Conservation (phyloP, 30 jellyfish, hydroid and myxozoan species). For the Chrysaora quinquecirrha region DNA sequence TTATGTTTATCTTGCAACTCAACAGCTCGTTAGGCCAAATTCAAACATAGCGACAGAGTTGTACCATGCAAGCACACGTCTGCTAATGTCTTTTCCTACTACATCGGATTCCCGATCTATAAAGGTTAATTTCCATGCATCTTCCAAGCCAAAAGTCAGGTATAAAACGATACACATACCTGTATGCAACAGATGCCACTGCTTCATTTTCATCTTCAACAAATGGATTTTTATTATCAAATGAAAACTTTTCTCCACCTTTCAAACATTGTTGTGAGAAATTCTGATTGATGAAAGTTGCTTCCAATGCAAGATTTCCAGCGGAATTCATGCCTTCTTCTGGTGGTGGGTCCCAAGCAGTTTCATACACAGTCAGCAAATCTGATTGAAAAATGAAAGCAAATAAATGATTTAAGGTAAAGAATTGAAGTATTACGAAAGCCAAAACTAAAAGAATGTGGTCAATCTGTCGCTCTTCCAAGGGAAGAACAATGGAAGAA, state of each 20-base stretch:
- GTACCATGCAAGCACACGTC: background rate
- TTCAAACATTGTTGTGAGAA: slow-evolving; percentile 97
- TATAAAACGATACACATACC: slow-evolving; percentile 43
- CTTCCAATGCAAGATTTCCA: slow-evolving; percentile 82
- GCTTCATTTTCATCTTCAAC: slow-evolving; percentile 84
- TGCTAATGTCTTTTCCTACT: no score
- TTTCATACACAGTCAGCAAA: slow-evolving; percentile 90
- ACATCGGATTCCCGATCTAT: no score
- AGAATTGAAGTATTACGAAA: no score
- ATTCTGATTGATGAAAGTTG: slow-evolving; percentile 95
- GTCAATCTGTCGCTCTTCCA: no score
- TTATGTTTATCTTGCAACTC: no score
- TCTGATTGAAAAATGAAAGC: slow-evolving; percentile 53
- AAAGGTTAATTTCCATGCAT: no score
- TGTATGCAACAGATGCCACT: slow-evolving; percentile 97
- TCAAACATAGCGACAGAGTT: slow-evolving; percentile 4
- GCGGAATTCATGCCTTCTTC: slow-evolving; percentile 96
- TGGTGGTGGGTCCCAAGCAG: slow-evolving; percentile 89
- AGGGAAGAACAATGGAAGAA: no score
- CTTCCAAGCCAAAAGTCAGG: no score
- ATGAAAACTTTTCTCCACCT: slow-evolving; percentile 68
- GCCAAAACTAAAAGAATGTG: no score
- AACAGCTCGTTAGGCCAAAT: no score
- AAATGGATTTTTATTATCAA: slow-evolving; percentile 93
- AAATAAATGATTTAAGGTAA: no score